A percentile compares a stretch with the other conserved stretches of the same genome.
Evolutionary conservation across 2,797 vertebrate genomes (phyloP).

Genomic region (Prionace glauca): DNA sequence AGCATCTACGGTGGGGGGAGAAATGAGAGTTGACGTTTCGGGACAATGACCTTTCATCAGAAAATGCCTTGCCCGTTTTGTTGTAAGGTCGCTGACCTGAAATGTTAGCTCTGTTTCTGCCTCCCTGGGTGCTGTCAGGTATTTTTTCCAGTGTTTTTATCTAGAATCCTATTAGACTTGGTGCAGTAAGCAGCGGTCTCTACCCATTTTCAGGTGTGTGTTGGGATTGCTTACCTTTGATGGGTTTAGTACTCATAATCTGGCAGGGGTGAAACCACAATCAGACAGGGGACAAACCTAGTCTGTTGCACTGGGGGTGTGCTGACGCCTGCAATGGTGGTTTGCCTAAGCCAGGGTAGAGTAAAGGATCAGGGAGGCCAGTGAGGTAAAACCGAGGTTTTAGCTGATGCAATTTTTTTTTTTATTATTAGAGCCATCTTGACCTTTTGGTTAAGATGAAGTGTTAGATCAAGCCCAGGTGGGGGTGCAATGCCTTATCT

Average conservation of each 20-base stretch:
- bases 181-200: background rate
- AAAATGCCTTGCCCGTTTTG: background rate
- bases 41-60: background rate
- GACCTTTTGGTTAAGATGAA: too few relatives aligned
- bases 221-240: background rate
- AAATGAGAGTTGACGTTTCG: background rate
- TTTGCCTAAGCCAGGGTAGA: too few relatives aligned
- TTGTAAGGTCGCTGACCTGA: background rate
- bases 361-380: too few relatives aligned
- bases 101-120: background rate
- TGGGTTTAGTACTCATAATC: background rate
- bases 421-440: too few relatives aligned
- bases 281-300: too few relatives aligned
- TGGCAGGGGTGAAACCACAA: too few relatives aligned
- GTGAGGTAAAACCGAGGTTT: too few relatives aligned
- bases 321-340: too few relatives aligned
- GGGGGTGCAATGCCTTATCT: too few relatives aligned
- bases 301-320: too few relatives aligned
- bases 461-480: too few relatives aligned
- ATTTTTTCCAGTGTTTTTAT: background rate
- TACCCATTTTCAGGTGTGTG: background rate
- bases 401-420: too few relatives aligned
- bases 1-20: background rate
- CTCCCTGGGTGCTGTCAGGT: background rate
- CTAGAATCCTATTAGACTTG: background rate